Conservation (phyloP, 2,113 vertebrate species). For the Neopipo cinnamomea region DNA sequence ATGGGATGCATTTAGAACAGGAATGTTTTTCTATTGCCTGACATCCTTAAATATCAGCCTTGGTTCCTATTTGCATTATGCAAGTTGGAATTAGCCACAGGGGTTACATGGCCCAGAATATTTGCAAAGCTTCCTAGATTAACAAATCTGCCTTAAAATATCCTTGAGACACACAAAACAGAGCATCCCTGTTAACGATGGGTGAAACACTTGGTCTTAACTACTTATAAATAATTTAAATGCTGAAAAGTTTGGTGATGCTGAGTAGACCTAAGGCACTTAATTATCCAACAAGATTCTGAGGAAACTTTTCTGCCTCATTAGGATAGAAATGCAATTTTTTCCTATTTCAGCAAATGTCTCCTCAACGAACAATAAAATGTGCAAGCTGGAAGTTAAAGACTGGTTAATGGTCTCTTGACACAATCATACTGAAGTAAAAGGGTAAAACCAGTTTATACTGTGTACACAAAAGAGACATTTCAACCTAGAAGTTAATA, state of each 20-base stretch:
- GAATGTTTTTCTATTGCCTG: not conserved
- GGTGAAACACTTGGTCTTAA: not conserved
- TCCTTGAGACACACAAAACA: not conserved
- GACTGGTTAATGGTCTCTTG: not conserved
- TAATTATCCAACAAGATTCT: not conserved
- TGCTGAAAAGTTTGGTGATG: not conserved
- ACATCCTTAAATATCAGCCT: not conserved
- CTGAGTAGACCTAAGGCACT: not conserved
- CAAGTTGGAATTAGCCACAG: not conserved
- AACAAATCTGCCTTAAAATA: not conserved
- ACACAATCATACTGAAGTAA: not conserved
- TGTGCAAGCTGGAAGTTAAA: conserved; percentile 5
- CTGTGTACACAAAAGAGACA: not conserved
- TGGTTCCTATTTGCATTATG: not conserved
- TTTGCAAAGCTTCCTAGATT: not conserved
- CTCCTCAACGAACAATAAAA: not conserved
- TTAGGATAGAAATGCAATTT: not conserved
- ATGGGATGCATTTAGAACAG: not conserved
- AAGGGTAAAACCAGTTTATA: not conserved
- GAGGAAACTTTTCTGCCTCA: not conserved
- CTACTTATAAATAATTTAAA: not conserved
- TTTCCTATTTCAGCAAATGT: not conserved
- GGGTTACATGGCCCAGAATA: not conserved
- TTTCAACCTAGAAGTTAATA: not conserved
- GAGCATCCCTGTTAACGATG: not conserved